Base-by-base conservation (phyloP, 2,797 vertebrate genomes). In the Pipistrellus pygmaeus region DNA sequence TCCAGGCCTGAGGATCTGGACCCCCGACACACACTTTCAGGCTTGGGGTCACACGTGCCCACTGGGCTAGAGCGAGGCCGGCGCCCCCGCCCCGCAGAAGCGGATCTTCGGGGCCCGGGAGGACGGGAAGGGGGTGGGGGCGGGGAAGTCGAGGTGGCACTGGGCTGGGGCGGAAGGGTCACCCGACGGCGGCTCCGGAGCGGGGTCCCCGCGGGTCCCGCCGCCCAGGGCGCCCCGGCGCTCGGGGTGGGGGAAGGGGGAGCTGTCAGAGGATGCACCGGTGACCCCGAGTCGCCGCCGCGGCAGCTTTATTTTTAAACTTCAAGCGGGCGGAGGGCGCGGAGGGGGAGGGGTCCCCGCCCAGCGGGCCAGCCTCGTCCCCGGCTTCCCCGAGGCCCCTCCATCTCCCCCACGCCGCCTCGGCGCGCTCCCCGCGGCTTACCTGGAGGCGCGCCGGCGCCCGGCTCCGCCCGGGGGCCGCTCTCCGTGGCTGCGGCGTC, bases 261-360 rank as follows among this genome's bases (percentile, higher is more conserved):
- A 96, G 95, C 97, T 96, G 97, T 97, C 97, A 97, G 97, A 95
- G 72, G 96, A 96, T 96, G 97, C 85, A 64, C 72, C 72, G 20
- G 91, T 82, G 91, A 85, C 91, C 78, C 46, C 2, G 66, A 88
- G 89, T 78, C 66, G 71, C 95, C 35, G 80, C 95, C 35, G 85
- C 96, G 68, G 94, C 92, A 86, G 91, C 84, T 97, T 97, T 97
- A 97, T 97, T 97, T 97, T 97, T 97, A 96, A 97, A 96, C 97
- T 96, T 95, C 93, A 77, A 95, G 87, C n/a, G 95, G 93, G 87
- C 77, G 78, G 92, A 92, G 85, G 94, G 88, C 71, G 92, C 95
- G 89, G 96, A 84, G 92, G 86, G 55, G 77, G 82, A 90, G 55
- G 55, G 55, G 57, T 95, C 95, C 92, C 87, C 76, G 88, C 90